Conservation (phyloP, 1,140 invertebrate species). For the Charaxes varanes region DNA sequence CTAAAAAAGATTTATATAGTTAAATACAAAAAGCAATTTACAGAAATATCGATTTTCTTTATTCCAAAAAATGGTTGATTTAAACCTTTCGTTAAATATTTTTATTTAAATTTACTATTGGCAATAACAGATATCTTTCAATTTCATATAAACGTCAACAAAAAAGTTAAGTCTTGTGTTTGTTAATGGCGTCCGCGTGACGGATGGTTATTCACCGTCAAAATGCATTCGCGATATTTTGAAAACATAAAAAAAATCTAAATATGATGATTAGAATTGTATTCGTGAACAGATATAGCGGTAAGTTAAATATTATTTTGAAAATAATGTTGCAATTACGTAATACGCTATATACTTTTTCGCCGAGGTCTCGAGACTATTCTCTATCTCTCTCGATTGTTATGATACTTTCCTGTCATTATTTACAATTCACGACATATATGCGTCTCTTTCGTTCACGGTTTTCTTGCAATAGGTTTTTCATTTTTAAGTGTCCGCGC, state of each 20-base stretch:
- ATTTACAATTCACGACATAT: constrained; percentile 59
- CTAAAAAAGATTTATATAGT: no score
- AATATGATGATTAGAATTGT: no score
- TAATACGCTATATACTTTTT: constrained; percentile 48
- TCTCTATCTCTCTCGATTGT: constrained; percentile 52
- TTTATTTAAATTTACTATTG: no score
- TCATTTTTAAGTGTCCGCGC: constrained; percentile 55
- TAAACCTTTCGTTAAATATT: no score
- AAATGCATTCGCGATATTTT: constrained; percentile 46
- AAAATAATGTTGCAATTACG: constrained; percentile 28
- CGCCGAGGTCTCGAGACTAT: constrained; percentile 32
- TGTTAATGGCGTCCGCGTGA: constrained; percentile 46
- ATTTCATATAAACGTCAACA: no score
- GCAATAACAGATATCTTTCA: no score
- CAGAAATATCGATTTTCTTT: no score
- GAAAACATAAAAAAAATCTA: constrained; percentile 32
- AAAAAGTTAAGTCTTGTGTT: no score
- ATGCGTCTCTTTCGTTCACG: constrained; percentile 50
- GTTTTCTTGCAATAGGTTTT: constrained; percentile 61
- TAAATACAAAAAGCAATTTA: no score
- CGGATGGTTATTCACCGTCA: constrained; percentile 41
- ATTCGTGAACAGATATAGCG: constrained; percentile 18
- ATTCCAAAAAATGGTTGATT: no score
- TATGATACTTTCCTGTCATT: constrained; percentile 57
- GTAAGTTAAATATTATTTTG: constrained; percentile 28